Conservation (phyloP, 1,140 invertebrate species). For the Plodia interpunctella region DNA sequence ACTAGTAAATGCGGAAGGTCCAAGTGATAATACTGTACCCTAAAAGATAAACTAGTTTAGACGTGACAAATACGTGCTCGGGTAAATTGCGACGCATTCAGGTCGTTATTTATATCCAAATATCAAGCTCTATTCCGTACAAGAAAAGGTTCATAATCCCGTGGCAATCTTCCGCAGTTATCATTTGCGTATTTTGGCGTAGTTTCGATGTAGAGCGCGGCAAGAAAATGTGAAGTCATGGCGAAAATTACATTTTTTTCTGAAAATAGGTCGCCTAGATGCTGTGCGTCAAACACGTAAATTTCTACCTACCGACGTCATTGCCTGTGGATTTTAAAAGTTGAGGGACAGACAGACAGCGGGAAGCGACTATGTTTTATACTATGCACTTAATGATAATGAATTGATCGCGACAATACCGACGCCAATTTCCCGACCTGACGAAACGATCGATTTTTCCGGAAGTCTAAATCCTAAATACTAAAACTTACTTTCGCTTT, state of each 20-base stretch:
- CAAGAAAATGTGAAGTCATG: background rate
- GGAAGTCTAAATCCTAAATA: too few species aligned
- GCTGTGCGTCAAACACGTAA: background rate
- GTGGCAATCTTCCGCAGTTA: background rate
- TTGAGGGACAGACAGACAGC: too few species aligned
- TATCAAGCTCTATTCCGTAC: background rate
- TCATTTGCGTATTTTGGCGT: slow-evolving; percentile 3
- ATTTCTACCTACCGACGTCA: background rate
- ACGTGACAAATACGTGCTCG: background rate
- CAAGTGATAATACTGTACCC: background rate
- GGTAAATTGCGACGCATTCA: background rate
- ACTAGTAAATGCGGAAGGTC: too few species aligned
- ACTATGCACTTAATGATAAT: too few species aligned
- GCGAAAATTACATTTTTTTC: background rate
- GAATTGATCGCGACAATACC: too few species aligned
- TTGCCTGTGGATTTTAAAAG: background rate
- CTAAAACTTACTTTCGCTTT: too few species aligned
- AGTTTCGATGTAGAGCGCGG: background rate
- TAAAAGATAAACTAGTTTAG: slow-evolving; percentile 1
- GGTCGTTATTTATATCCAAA: background rate
- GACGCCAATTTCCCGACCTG: too few species aligned
- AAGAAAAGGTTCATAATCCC: background rate
- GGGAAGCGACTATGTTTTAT: too few species aligned
- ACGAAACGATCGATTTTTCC: too few species aligned
- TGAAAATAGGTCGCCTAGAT: slow-evolving; percentile 3